Evolutionary conservation across 2,113 vertebrate genomes (phyloP).

Genomic region (Labrus mixtus): DNA sequence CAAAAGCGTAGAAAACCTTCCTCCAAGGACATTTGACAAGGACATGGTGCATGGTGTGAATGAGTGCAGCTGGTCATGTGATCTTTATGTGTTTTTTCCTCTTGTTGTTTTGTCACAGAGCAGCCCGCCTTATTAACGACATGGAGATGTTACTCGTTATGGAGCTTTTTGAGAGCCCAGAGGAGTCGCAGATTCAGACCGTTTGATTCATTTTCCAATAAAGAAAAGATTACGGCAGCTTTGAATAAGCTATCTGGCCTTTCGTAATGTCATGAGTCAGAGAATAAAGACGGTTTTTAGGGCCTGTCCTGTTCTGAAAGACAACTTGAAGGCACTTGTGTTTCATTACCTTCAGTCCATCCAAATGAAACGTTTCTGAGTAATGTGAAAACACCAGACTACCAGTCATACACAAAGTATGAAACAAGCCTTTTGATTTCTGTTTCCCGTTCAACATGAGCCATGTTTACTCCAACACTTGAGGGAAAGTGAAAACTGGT

Average conservation of each 20-base stretch:
- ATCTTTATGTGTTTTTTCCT: constrained; percentile 25
- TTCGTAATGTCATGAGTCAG: neutral
- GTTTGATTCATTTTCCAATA: neutral
- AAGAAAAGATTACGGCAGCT: neutral
- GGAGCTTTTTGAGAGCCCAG: no score
- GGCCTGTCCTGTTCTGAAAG: no score
- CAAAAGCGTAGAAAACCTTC: constrained; percentile 21
- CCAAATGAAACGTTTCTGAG: constrained; percentile 49
- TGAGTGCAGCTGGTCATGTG: constrained; percentile 10
- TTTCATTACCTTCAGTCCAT: constrained; percentile 30
- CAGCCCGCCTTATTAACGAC: no score
- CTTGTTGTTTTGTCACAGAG: constrained; percentile 25
- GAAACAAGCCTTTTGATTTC: constrained; percentile 43
- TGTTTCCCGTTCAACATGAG: constrained; percentile 49
- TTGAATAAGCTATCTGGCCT: neutral
- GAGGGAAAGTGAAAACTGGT: constrained; percentile 36
- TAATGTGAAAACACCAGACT: constrained; percentile 54
- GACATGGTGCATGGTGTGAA: constrained; percentile 33
- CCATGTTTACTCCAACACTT: constrained; percentile 54
- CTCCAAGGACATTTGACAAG: constrained; percentile 51
- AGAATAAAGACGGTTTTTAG: constrained; percentile 7
- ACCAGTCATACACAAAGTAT: constrained; percentile 54
- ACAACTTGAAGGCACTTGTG: neutral
- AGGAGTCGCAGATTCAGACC: no score
- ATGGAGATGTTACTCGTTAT: no score